phyloP scores from a whole-genome alignment of 2,797 vertebrate genomes.

The Orientallactaga sibirica region DNA sequence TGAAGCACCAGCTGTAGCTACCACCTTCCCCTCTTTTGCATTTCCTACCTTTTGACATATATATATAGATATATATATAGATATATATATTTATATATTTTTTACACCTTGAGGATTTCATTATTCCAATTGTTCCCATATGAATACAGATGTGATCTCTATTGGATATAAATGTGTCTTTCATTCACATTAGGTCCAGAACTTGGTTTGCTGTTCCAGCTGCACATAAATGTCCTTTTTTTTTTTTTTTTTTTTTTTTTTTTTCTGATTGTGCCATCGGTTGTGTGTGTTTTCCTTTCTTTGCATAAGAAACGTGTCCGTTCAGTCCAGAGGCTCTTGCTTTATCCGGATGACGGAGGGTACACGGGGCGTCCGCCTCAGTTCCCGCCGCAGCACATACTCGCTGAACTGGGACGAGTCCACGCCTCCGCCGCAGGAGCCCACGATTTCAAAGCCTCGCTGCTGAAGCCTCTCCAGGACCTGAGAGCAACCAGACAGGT shows the following conservation, averaged over 20 bases:
- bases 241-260: neutral
- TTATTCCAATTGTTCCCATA: constrained; percentile 89
- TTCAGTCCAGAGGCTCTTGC: constrained; percentile 99
- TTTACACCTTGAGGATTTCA: constrained; percentile 89
- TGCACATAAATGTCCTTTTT: constrained; percentile 85
- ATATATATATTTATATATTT: constrained; percentile 87
- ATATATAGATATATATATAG: constrained; percentile 85
- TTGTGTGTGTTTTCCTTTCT: constrained; percentile 69
- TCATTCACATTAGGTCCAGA: constrained; percentile 88
- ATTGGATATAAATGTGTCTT: constrained; percentile 90
- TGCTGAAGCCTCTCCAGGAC: constrained; percentile 98
- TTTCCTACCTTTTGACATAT: constrained; percentile 89
- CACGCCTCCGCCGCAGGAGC: constrained; percentile 97
- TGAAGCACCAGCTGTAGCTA: constrained; percentile 87
- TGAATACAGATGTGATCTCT: constrained; percentile 90
- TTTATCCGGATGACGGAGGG: constrained; percentile 99
- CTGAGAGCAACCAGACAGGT: constrained; percentile 85
- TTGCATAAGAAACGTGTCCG: constrained; percentile 87
- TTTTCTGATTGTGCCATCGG: constrained; percentile 30
- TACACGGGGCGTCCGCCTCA: constrained; percentile 95
- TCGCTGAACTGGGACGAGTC: constrained; percentile 99
- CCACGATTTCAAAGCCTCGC: constrained; percentile 97
- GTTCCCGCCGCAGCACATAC: constrained; percentile 97
- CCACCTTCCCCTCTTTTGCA: constrained; percentile 79
- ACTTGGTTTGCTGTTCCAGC: constrained; percentile 87